Conservation (phyloP, 2,113 vertebrate genomes). For the Chaetura pelagica region DNA sequence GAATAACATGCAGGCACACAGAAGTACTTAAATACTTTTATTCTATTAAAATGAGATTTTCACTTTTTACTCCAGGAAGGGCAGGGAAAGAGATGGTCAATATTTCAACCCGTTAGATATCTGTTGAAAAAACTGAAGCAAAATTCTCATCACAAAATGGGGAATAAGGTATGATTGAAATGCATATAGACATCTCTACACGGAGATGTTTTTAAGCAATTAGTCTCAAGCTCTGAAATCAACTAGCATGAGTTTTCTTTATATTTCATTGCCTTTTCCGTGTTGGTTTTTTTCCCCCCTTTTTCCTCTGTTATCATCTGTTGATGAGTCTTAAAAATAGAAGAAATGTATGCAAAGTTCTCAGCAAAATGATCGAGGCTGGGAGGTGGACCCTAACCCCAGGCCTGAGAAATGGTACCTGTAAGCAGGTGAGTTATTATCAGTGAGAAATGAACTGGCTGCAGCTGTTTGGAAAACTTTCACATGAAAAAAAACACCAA, state of each 20-base stretch:
- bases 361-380: neutral
- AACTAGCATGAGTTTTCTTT: neutral
- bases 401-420: neutral
- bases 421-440: neutral
- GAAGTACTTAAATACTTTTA: neutral
- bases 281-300: neutral
- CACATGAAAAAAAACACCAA: neutral
- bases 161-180: neutral
- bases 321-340: neutral
- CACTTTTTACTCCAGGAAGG: neutral
- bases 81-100: neutral
- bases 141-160: neutral
- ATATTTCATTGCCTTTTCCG: neutral
- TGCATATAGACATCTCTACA: neutral
- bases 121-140: neutral
- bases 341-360: neutral
- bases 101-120: neutral
- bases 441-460: neutral
- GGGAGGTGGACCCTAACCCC: neutral
- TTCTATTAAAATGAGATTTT: neutral
- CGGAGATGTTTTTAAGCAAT: neutral
- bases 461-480: slow-evolving; percentile 16
- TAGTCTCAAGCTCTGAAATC: neutral
- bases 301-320: neutral
- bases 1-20: neutral